A percentile compares a stretch with the other conserved stretches of the same genome.
These are phyloP conservation scores for Trichoplusia ni DNA, from an alignment of 1,140 invertebrate species.

Conservation along the genomic window DNA sequence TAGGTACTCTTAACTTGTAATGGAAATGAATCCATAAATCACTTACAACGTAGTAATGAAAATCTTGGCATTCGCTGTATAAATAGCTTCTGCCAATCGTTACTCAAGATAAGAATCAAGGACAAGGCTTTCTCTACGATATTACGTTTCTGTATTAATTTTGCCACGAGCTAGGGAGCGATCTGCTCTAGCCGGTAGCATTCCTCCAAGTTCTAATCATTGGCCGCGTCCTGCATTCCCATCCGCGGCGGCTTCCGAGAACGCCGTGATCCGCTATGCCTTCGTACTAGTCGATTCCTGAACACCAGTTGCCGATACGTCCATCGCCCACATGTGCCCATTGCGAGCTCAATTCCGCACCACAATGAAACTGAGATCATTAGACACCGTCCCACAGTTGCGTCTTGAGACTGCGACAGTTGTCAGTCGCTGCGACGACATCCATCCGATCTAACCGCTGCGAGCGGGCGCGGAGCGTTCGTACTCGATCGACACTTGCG, in stretches of 20 bases:
- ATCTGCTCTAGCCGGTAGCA: conserved; percentile 37
- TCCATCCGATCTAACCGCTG: conserved; percentile 54
- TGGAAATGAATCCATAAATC: not conserved
- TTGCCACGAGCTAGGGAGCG: conserved; percentile 15
- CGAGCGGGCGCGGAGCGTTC: conserved; percentile 42
- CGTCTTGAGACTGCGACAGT: conserved; percentile 42
- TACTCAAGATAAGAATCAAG: conserved; percentile 12
- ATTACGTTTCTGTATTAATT: conserved; percentile 16
- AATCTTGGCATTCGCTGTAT: not conserved
- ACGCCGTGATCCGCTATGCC: conserved; percentile 58
- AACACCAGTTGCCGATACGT: conserved; percentile 40
- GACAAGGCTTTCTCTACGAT: conserved; percentile 7
- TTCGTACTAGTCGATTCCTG: conserved; percentile 39
- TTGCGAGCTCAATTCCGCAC: conserved; percentile 49
- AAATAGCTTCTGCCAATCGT: not conserved
- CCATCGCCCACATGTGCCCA: conserved; percentile 60
- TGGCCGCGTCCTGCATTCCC: conserved; percentile 65
- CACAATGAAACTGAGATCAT: conserved; percentile 62
- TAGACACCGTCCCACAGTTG: conserved; percentile 51
- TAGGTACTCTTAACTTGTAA: not conserved
- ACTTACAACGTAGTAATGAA: not conserved
- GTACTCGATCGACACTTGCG: conserved; percentile 35
- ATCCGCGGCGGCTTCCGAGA: conserved; percentile 65
- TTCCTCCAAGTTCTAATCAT: conserved; percentile 42
- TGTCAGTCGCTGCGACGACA: conserved; percentile 67